phyloP scores from a whole-genome alignment of 2,113 vertebrate genomes.

The Aspidoscelis tigris region DNA sequence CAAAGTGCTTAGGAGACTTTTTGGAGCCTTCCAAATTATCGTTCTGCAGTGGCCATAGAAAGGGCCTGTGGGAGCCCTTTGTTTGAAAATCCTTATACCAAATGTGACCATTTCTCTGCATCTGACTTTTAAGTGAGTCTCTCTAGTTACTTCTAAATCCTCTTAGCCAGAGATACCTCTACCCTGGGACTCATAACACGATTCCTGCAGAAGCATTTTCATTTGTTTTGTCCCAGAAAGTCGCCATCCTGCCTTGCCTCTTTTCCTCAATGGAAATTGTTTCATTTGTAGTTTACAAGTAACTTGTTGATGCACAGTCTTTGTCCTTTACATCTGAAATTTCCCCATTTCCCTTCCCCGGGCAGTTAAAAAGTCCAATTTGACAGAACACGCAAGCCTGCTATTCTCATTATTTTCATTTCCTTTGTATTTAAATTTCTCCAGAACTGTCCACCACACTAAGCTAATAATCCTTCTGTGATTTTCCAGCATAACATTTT shows the following conservation, averaged over 20 bases:
- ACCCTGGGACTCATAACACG: constrained; percentile 14
- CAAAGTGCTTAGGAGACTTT: constrained; percentile 9
- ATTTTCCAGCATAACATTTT: constrained; percentile 1
- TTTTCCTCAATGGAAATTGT: constrained; percentile 14
- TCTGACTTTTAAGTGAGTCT: constrained; percentile 14
- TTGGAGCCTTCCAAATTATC: constrained; percentile 12
- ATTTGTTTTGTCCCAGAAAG: constrained; percentile 23
- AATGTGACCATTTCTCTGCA: constrained; percentile 10
- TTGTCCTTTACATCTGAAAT: not conserved
- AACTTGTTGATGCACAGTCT: constrained; percentile 2
- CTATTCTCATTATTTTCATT: constrained; percentile 17
- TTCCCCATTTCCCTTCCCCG: not conserved
- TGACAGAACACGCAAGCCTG: not conserved
- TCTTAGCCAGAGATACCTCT: constrained; percentile 26
- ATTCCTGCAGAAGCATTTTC: constrained; percentile 7
- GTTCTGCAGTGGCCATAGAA: constrained; percentile 3
- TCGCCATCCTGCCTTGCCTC: not conserved
- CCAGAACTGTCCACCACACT: not conserved
- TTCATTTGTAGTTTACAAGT: constrained; percentile 6
- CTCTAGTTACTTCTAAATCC: constrained; percentile 32
- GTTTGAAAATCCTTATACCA: constrained; percentile 20
- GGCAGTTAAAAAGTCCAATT: not conserved
- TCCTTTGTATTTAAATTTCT: constrained; percentile 13
- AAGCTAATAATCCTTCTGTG: constrained; percentile 23
- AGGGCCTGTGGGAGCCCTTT: not conserved